Evolutionary conservation across 1,140 invertebrate species (phyloP).

Genomic region (Magallana angulata): DNA sequence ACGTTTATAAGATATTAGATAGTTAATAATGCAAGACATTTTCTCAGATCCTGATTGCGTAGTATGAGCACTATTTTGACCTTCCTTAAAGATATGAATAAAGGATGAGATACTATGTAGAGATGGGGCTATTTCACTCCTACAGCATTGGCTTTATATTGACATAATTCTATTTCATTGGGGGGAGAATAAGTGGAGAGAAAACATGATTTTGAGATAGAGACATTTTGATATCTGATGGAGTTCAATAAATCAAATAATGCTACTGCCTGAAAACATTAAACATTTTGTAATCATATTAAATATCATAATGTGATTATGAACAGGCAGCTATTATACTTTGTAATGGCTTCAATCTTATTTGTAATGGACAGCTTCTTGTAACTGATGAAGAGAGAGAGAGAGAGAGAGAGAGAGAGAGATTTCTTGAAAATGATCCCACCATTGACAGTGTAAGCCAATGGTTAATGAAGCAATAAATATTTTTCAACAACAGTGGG

Average conservation of each 20-base stretch:
- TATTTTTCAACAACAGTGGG: not conserved
- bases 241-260: not conserved
- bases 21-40: too few species aligned
- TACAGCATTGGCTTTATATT: not conserved
- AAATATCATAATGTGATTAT: constrained; percentile 30
- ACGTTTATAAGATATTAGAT: too few species aligned
- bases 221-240: constrained; percentile 1
- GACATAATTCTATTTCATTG: not conserved
- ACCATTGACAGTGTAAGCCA: constrained; percentile 11
- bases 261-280: not conserved
- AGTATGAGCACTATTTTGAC: not conserved
- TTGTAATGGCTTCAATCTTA: too few species aligned
- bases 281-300: constrained; percentile 16
- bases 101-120: constrained; percentile 1
- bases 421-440: not conserved
- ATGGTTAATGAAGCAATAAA: constrained; percentile 13
- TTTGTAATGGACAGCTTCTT: too few species aligned
- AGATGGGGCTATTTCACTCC: not conserved
- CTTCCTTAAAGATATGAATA: not conserved
- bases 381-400: too few species aligned
- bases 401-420: not conserved
- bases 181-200: not conserved
- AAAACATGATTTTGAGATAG: not conserved
- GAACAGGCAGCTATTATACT: not conserved
- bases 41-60: not conserved